These are phyloP conservation scores for Lepilemur septentrionalis DNA, from an alignment of 2,797 vertebrate genomes.

Conservation along the genomic window DNA sequence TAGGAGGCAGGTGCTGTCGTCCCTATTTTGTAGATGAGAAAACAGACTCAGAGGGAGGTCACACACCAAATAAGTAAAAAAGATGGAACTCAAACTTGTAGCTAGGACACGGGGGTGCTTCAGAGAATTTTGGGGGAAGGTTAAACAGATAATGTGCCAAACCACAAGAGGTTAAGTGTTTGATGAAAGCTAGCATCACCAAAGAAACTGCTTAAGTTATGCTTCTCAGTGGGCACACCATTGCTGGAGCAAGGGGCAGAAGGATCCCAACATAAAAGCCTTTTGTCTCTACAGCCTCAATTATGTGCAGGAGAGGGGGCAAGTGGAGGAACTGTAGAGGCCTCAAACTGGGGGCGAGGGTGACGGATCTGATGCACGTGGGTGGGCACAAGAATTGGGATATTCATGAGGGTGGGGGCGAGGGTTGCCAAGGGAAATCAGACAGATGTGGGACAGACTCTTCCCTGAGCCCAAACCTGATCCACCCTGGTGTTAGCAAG, in stretches of 20 bases:
- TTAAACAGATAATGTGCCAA: background rate
- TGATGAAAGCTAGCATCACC: background rate
- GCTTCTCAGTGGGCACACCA: background rate
- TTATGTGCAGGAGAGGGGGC: background rate
- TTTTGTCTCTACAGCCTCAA: constrained; percentile 26
- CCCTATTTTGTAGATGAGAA: background rate
- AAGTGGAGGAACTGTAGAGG: background rate
- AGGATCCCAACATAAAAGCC: background rate
- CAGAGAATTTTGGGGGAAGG: background rate
- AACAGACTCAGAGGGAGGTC: background rate
- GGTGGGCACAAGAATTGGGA: background rate
- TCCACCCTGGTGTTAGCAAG: background rate
- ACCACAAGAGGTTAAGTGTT: background rate
- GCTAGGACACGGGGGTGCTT: background rate
- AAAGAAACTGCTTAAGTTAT: background rate
- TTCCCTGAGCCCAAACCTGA: background rate
- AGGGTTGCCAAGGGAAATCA: background rate
- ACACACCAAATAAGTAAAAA: background rate
- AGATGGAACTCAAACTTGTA: background rate
- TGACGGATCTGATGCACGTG: background rate
- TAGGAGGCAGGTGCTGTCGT: background rate
- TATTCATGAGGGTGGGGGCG: background rate
- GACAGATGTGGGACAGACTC: background rate
- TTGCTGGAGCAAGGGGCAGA: background rate
- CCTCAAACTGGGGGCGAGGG: background rate